Evolutionary conservation across 2,888 invertebrate genomes (phyloP), one percentile per base, ranked within the genome.

Genomic region (Brenthis ino): DNA sequence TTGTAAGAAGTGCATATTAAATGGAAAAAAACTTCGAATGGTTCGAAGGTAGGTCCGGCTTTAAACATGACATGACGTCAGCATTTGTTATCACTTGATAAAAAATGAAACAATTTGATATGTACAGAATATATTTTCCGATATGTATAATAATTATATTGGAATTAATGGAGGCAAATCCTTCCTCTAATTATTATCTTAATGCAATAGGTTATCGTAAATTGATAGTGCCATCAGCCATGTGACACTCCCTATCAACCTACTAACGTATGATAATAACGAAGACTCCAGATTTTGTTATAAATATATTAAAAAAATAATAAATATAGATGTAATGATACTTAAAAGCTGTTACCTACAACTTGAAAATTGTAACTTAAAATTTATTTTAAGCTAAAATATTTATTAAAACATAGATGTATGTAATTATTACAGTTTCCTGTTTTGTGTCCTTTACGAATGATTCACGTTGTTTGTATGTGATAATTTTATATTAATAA

Each of bases 131-230:
- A 72, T 72, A 68, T 50, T 64, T 64, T 77, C 69, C 76, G 57
- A 53, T 69, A 57, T 71, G 56, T 69, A 65, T 79, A 79, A 75
- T 80, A 80, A 84, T 84, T 84, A 82, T 82, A 79, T 85, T 81
- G 37, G 79, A 80, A 77, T 82, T 85, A 85, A 84, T 84, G 85
- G 89, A 85, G 83, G 84, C 85, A 85, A 85, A 60, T 82, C 85
- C 84, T 89, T 88, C 86, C 84, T 87, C 80, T 79, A 79, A 86
- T 76, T 85, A 83, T 89, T 91, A 91, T 91, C 91, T 85, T 84
- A 86, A 86, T 87, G 86, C 86, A 89, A 85, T 85, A 85, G 88
- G 90, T 91, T 93, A 93, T 93, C 92, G 79, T 78, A 78, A 81
- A 80, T 79, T 86, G 91, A 91, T 91, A 91, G 73, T 84, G 87